Evolutionary conservation across 2,113 vertebrate genomes (phyloP).

Genomic region (Neolamprologus brichardi): DNA sequence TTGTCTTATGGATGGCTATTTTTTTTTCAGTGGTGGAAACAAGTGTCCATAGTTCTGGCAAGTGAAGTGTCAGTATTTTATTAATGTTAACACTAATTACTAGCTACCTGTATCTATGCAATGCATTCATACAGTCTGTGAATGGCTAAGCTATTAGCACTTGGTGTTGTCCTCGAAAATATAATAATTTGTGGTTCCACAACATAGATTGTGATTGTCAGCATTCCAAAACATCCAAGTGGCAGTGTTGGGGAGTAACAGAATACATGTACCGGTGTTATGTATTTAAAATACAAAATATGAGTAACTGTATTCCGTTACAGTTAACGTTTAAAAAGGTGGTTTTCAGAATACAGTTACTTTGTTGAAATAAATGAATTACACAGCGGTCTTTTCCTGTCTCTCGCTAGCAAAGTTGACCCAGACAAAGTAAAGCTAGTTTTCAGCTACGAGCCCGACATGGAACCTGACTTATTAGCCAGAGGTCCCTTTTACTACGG

Average conservation of each 20-base stretch:
- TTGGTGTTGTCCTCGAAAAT: background rate
- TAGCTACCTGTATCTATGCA: background rate
- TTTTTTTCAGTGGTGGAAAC: background rate
- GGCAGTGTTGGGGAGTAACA: background rate
- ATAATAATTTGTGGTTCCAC: background rate
- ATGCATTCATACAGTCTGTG: background rate
- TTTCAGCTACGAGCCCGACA: fast-evolving
- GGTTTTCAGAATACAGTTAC: background rate
- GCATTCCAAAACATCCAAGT: background rate
- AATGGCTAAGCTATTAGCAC: background rate
- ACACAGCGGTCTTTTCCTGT: background rate
- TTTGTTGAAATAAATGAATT: background rate
- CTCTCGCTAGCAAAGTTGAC: background rate
- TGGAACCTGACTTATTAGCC: background rate
- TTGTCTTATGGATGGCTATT: background rate
- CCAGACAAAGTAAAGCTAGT: background rate
- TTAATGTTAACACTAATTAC: background rate
- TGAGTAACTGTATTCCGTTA: background rate
- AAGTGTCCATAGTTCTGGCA: background rate
- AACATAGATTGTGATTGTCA: background rate
- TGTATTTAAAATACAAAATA: background rate
- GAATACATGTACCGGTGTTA: background rate
- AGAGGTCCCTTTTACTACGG: background rate
- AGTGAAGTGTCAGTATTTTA: background rate
- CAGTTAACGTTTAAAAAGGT: background rate